Conservation (phyloP, 2,888 invertebrate species). For the Phyto melanocephala region DNA sequence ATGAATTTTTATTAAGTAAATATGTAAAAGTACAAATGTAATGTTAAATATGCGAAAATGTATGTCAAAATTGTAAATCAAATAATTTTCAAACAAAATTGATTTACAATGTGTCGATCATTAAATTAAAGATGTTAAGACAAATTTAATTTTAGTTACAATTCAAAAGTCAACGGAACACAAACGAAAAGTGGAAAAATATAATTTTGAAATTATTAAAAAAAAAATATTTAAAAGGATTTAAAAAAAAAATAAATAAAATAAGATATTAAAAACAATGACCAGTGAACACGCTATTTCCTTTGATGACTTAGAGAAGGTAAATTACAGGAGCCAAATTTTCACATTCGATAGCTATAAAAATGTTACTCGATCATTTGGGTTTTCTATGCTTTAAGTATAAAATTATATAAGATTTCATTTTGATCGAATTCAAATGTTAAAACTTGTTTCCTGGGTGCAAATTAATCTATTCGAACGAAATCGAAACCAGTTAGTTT, state of each 20-base stretch:
- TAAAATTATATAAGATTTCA: too few relatives aligned
- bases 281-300: conserved; percentile 69
- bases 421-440: too few relatives aligned
- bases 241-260: not conserved
- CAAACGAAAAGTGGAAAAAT: conserved; percentile 10
- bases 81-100: conserved; percentile 46
- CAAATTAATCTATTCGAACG: too few relatives aligned
- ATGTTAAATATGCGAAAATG: conserved; percentile 44
- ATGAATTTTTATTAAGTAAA: not conserved
- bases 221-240: conserved; percentile 10
- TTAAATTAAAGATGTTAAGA: conserved; percentile 54
- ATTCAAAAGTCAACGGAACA: conserved; percentile 36
- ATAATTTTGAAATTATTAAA: not conserved
- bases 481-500: too few relatives aligned
- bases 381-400: too few relatives aligned
- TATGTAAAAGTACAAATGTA: not conserved
- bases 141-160: conserved; percentile 50
- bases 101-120: conserved; percentile 45
- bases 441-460: too few relatives aligned
- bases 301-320: conserved; percentile 75
- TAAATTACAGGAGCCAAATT: too few relatives aligned
- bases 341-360: too few relatives aligned
- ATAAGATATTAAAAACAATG: conserved; percentile 2
- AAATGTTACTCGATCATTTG: too few relatives aligned
- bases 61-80: conserved; percentile 55